These are phyloP conservation scores for Enteromius trimaculatus DNA, from an alignment of 2,797 vertebrate genomes.

Conservation along the genomic window DNA sequence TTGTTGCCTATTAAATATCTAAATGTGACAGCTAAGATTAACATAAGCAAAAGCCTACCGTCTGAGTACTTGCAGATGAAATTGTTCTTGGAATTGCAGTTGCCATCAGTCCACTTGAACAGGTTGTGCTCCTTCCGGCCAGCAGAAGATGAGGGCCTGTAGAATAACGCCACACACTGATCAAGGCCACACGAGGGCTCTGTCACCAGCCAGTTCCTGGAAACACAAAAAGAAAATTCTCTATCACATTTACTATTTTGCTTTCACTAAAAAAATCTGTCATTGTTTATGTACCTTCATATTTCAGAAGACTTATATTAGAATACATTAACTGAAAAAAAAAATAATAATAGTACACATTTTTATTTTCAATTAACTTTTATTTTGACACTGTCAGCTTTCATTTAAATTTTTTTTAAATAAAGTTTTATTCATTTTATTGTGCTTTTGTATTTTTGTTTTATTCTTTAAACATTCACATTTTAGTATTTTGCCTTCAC, in stretches of 20 bases:
- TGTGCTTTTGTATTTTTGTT: neutral
- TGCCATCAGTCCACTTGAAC: slow-evolving; percentile 93
- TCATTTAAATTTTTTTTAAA: neutral
- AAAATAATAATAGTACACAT: neutral
- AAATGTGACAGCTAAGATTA: slow-evolving; percentile 1
- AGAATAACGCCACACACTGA: slow-evolving; percentile 90
- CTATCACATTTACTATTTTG: neutral
- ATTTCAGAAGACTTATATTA: neutral
- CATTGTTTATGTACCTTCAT: neutral
- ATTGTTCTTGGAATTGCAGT: slow-evolving; percentile 94
- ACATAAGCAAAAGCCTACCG: slow-evolving; percentile 73
- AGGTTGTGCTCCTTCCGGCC: slow-evolving; percentile 82
- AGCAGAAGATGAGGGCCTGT: slow-evolving; percentile 82
- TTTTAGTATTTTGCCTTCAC: neutral
- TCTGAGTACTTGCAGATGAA: slow-evolving; percentile 95
- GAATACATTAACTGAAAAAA: neutral
- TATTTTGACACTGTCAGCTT: neutral
- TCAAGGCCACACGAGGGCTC: slow-evolving; percentile 93
- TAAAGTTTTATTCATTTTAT: neutral
- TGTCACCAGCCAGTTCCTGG: slow-evolving; percentile 92
- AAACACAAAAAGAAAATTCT: neutral
- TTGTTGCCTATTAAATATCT: neutral
- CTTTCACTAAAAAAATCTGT: neutral
- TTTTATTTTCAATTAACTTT: neutral
- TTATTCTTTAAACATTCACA: neutral